Conservation (phyloP, 2,888 invertebrate genomes). For the Tryphoninae sp. region DNA sequence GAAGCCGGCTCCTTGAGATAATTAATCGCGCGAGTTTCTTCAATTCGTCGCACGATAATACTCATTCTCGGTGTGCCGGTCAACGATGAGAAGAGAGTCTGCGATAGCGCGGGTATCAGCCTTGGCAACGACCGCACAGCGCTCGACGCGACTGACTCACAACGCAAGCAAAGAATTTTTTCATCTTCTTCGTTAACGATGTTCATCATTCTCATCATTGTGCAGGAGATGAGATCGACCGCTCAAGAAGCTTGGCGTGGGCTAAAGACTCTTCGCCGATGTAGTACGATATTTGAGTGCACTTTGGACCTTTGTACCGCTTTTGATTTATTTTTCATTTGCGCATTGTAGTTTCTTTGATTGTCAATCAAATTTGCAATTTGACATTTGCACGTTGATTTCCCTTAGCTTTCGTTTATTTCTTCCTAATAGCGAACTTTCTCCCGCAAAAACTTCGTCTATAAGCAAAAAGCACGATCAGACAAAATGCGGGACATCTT, state of each 20-base stretch:
- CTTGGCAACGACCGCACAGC: slow-evolving; percentile 47
- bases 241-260: slow-evolving; percentile 16
- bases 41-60: slow-evolving; percentile 60
- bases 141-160: slow-evolving; percentile 57
- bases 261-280: slow-evolving; percentile 16
- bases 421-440: too few relatives aligned
- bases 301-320: background rate
- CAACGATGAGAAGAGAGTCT: slow-evolving; percentile 11
- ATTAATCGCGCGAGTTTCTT: slow-evolving; percentile 57
- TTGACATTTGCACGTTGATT: background rate
- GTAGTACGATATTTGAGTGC: background rate
- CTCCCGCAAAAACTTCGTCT: too few relatives aligned
- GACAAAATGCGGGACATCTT: too few relatives aligned
- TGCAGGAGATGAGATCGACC: slow-evolving; percentile 45
- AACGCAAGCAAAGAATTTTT: slow-evolving; percentile 55
- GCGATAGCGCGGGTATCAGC: slow-evolving; percentile 10
- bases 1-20: slow-evolving; percentile 47
- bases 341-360: too few relatives aligned
- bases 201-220: slow-evolving; percentile 53
- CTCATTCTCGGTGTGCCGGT: slow-evolving; percentile 46
- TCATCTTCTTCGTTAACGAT: slow-evolving; percentile 64
- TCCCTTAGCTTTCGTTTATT: too few relatives aligned
- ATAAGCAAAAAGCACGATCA: too few relatives aligned
- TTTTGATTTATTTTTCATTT: background rate
- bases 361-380: background rate